Evolutionary conservation across 2,797 vertebrate genomes (phyloP).

Genomic region (Alosa sapidissima): DNA sequence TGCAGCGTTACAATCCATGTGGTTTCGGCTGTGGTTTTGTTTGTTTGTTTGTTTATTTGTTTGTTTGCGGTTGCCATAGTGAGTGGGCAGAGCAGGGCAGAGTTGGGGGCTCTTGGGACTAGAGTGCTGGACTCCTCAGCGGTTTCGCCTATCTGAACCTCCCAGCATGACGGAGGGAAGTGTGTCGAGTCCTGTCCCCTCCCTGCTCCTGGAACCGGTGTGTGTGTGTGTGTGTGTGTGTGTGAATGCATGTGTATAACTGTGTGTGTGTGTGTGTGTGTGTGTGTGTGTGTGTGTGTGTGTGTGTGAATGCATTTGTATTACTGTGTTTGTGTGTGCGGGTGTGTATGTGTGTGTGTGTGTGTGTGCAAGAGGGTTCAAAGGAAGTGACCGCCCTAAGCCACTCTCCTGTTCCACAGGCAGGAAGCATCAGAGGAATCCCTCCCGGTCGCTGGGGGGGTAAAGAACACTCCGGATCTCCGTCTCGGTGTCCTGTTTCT

Average conservation of each 20-base stretch:
- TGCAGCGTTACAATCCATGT: too few species aligned
- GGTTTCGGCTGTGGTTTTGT: neutral
- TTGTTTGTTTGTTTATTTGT: neutral
- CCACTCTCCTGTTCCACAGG: neutral
- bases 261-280: neutral
- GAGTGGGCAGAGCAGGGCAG: neutral
- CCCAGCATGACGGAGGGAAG: neutral
- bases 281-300: neutral
- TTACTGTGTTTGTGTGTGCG: neutral
- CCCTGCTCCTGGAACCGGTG: neutral
- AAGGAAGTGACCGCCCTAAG: neutral
- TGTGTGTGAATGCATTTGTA: neutral
- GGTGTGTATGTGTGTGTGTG: conserved; percentile 15
- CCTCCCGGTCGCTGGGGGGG: too few species aligned
- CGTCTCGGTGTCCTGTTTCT: neutral
- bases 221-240: neutral
- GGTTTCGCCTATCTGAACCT: neutral
- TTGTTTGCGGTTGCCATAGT: neutral
- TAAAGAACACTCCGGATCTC: neutral
- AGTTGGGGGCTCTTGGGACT: neutral
- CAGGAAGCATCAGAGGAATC: neutral
- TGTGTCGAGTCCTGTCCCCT: neutral
- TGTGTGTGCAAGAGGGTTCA: conserved; percentile 24
- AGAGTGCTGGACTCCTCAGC: neutral
- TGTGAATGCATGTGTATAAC: neutral